Conservation (phyloP, 2,113 vertebrate species). For the Geococcyx californianus region DNA sequence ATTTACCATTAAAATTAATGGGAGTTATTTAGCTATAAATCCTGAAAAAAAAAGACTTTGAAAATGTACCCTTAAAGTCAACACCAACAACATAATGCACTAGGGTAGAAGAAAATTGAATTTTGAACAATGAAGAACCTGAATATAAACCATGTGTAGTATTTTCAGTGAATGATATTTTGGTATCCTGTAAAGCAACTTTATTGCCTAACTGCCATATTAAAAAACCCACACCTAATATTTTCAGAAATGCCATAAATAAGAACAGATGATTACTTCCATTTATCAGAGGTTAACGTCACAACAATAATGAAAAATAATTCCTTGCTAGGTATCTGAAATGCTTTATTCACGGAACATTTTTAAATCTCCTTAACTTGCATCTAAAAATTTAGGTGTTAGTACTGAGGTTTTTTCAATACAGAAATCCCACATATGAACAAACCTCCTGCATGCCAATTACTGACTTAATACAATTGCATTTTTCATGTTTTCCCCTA, state of each 20-base stretch:
- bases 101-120: constrained; percentile 32
- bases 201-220: constrained; percentile 68
- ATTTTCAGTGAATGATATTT: constrained; percentile 54
- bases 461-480: neutral
- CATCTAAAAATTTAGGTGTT: neutral
- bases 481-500: neutral
- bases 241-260: constrained; percentile 58
- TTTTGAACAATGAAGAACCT: constrained; percentile 59
- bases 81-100: constrained; percentile 11
- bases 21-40: constrained; percentile 56
- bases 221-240: constrained; percentile 72
- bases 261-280: constrained; percentile 57
- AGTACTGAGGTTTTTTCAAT: neutral
- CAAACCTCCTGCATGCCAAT: neutral
- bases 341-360: neutral
- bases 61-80: constrained; percentile 60
- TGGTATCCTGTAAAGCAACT: constrained; percentile 72
- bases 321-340: neutral
- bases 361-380: neutral
- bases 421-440: neutral
- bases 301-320: constrained; percentile 51
- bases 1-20: constrained; percentile 70
- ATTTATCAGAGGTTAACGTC: constrained; percentile 53
- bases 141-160: constrained; percentile 62
- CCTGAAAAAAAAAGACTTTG: constrained; percentile 35